Conservation (phyloP, 2,888 invertebrate species). For the Pardosa pseudoannulata region DNA sequence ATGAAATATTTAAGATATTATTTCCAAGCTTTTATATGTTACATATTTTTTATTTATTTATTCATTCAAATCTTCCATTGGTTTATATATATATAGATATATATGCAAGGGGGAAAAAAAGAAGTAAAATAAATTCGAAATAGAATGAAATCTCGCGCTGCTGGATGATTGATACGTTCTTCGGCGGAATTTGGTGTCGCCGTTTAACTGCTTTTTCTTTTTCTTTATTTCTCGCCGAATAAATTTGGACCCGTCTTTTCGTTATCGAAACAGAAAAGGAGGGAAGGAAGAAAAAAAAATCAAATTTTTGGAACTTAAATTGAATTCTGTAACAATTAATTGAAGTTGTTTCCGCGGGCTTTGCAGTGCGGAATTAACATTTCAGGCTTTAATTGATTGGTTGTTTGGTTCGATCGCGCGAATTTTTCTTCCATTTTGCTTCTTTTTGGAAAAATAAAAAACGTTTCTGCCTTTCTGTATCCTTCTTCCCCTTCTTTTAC, state of each 20-base stretch:
- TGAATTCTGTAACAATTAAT: slow-evolving; percentile 4
- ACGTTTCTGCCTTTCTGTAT: too few relatives aligned
- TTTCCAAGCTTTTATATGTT: neutral
- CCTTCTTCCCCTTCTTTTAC: neutral
- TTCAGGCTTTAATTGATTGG: slow-evolving; percentile 8
- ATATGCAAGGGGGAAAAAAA: too few relatives aligned
- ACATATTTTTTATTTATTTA: neutral
- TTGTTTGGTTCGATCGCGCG: neutral
- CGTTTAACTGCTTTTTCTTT: slow-evolving; percentile 33
- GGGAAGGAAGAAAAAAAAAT: too few relatives aligned
- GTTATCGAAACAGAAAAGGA: neutral
- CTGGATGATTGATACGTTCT: slow-evolving; percentile 59
- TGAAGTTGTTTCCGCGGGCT: slow-evolving; percentile 1
- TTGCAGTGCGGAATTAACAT: slow-evolving; percentile 6
- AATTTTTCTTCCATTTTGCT: neutral
- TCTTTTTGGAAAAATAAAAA: too few relatives aligned
- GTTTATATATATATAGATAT: neutral
- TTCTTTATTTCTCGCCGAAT: neutral
- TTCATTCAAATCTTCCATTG: neutral
- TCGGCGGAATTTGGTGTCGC: slow-evolving; percentile 34
- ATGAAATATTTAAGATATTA: slow-evolving; percentile 61
- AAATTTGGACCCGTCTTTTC: neutral
- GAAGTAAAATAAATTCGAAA: neutral
- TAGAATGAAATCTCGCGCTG: slow-evolving; percentile 10
- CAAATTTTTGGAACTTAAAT: neutral